Conservation (phyloP, 2,888 invertebrate species). For the Ormyrus rosae region DNA sequence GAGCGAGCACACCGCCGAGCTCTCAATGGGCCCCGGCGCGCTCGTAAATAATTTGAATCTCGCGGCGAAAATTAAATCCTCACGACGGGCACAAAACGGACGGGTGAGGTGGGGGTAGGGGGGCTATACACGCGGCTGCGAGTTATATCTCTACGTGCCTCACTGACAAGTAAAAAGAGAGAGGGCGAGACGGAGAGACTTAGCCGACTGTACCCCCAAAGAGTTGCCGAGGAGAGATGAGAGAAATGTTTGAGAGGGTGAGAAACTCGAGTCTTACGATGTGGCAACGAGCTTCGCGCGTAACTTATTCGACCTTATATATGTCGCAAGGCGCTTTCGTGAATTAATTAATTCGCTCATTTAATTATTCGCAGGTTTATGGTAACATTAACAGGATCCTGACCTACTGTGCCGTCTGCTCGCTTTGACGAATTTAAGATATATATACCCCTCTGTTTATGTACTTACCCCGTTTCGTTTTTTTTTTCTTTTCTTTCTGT, state of each 20-base stretch:
- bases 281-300: slow-evolving; percentile 27
- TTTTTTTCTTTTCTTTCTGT: not conserved
- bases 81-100: not conserved
- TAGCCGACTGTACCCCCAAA: too few relatives aligned
- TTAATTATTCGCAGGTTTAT: slow-evolving; percentile 27
- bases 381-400: slow-evolving; percentile 30
- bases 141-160: not conserved
- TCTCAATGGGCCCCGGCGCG: slow-evolving; percentile 35
- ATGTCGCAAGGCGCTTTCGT: not conserved
- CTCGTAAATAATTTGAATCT: slow-evolving; percentile 52
- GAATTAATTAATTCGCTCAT: slow-evolving; percentile 50
- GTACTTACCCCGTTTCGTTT: not conserved
- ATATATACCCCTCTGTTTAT: not conserved
- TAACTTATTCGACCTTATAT: slow-evolving; percentile 24
- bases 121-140: not conserved
- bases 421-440: slow-evolving; percentile 13
- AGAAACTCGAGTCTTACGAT: slow-evolving; percentile 18
- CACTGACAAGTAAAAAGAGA: not conserved
- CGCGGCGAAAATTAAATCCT: slow-evolving; percentile 51
- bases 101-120: too few relatives aligned
- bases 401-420: slow-evolving; percentile 23
- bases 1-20: not conserved
- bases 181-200: not conserved
- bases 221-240: not conserved
- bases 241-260: not conserved